Percentiles rank a stretch among this genome's conserved stretches.
phyloP scores from a whole-genome alignment of 2,888 invertebrate genomes.

The Sphecodes monilicornis region DNA sequence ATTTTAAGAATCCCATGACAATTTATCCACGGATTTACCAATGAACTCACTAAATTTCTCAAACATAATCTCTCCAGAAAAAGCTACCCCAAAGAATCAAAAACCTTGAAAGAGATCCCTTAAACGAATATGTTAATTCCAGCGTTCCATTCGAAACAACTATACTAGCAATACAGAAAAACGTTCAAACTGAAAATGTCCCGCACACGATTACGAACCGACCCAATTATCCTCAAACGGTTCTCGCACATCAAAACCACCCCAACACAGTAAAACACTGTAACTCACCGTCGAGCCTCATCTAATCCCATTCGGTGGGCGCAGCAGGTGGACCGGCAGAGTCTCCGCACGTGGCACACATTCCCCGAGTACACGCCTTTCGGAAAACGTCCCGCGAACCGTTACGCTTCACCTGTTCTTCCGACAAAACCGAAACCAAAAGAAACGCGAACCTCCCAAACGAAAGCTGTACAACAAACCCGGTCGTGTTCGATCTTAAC shows the following conservation, averaged over 20 bases:
- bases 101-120: too few species aligned
- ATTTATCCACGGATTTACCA: too few species aligned
- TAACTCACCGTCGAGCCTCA: conserved; percentile 65
- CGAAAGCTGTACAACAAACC: background rate
- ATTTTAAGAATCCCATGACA: too few species aligned
- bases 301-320: conserved; percentile 64
- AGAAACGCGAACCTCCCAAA: background rate
- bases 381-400: background rate
- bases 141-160: too few species aligned
- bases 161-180: background rate
- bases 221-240: background rate
- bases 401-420: background rate
- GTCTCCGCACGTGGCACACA: conserved; percentile 68
- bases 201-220: too few species aligned
- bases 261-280: conserved; percentile 14
- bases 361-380: conserved; percentile 48
- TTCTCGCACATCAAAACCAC: background rate
- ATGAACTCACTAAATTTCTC: too few species aligned
- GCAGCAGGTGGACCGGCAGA: conserved; percentile 64
- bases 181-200: background rate
- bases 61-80: too few species aligned
- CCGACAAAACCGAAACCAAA: background rate
- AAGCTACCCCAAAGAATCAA: too few species aligned
- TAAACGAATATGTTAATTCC: too few species aligned
- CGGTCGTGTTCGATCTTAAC: background rate